Evolutionary conservation across 2,113 vertebrate genomes (phyloP).

Genomic region (Rhinichthys klamathensis): DNA sequence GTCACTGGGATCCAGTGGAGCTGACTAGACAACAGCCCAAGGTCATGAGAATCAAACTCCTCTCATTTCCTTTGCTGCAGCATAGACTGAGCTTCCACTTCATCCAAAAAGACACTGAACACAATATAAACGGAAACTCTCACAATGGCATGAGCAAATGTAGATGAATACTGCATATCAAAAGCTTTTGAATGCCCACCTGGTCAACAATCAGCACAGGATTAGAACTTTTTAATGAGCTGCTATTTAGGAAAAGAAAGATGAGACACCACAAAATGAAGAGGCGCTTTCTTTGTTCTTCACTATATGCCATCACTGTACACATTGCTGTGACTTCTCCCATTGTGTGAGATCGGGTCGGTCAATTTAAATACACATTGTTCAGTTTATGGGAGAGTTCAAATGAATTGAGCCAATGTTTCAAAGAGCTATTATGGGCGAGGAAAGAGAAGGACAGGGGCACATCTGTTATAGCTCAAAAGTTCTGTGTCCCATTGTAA

Average conservation of each 20-base stretch:
- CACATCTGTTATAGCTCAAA: not conserved
- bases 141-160: not conserved
- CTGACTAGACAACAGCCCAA: constrained; percentile 46
- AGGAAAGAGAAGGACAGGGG: constrained; percentile 15
- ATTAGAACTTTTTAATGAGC: constrained; percentile 6
- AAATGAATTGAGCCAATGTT: constrained; percentile 1
- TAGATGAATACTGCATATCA: not conserved
- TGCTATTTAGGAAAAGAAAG: not conserved
- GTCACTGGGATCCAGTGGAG: constrained; percentile 35
- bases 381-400: constrained; percentile 26
- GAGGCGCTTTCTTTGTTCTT: constrained; percentile 5
- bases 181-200: not conserved
- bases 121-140: constrained; percentile 11
- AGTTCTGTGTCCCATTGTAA: constrained; percentile 7
- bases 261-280: constrained; percentile 4
- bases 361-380: constrained; percentile 23
- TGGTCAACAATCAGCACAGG: not conserved
- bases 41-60: constrained; percentile 43
- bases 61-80: constrained; percentile 37
- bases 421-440: not conserved
- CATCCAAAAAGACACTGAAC: not conserved
- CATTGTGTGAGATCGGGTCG: not conserved
- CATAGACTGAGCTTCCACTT: constrained; percentile 16
- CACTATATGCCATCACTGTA: not conserved
- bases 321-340: not conserved